These are phyloP conservation scores for Molossus molossus DNA, from an alignment of 2,797 vertebrate genomes.

Conservation along the genomic window DNA sequence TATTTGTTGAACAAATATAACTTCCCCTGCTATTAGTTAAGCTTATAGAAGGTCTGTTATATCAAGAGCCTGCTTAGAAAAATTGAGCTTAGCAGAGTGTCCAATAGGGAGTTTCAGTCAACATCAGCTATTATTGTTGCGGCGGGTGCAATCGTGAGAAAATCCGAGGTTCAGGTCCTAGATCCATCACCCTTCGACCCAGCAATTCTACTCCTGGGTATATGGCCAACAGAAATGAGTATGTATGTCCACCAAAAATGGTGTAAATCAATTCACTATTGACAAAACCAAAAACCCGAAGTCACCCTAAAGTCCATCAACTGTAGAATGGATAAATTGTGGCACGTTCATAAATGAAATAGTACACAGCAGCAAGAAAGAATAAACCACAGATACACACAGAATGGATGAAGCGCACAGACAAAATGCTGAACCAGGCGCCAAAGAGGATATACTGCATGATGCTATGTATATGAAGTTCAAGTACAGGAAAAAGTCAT, in stretches of 20 bases:
- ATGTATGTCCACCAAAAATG: background rate
- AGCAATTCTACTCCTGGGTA: background rate
- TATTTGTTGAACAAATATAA: constrained; percentile 70
- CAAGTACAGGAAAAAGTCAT: background rate
- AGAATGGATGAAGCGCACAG: background rate
- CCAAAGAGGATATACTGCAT: background rate
- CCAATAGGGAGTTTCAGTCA: background rate
- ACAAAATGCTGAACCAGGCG: background rate
- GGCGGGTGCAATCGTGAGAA: background rate
- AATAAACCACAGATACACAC: background rate
- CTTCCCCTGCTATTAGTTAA: constrained; percentile 63
- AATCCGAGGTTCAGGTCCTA: background rate
- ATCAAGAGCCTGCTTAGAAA: constrained; percentile 28
- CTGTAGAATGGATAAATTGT: background rate
- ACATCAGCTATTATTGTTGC: background rate
- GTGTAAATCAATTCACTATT: background rate
- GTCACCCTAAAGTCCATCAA: background rate
- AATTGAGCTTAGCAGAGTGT: background rate
- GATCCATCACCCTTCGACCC: background rate
- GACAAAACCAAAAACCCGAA: constrained; percentile 46
- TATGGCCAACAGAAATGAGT: background rate
- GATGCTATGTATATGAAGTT: background rate
- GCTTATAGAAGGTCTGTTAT: constrained; percentile 49
- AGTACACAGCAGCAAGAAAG: background rate
- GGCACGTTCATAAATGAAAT: background rate